Evolutionary conservation across 2,113 vertebrate genomes (phyloP), one percentile per base, ranked within the genome.

Genomic region (Amblyopsis rosae): DNA sequence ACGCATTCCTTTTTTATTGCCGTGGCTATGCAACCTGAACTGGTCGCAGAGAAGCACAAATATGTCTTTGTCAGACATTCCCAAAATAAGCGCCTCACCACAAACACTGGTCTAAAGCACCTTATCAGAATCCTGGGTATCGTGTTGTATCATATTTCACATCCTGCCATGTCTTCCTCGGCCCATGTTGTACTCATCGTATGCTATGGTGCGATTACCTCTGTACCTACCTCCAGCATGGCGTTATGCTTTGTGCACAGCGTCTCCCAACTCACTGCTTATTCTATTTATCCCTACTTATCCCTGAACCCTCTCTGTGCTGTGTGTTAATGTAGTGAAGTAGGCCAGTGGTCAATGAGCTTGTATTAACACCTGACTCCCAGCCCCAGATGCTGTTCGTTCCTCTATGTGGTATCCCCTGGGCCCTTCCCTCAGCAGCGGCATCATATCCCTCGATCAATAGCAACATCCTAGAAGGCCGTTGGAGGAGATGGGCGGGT

Each of bases 311-410:
- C 26, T 41, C 35, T 41, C 75, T 67, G 65, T 67, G 73, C 69
- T 78, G 74, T 80, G 82, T 88, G 85, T 91, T 91, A 89, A 91
- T 91, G 84, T 89, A 87, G 85, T 89, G 86, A 88, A 91, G 87
- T 89, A 82, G 82, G 76, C 69, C 71, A 73, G 77, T 72, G 69
- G 85, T 92, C 91, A 91, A 88, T 90, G 90, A 89, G 85, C 83
- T 87, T 85, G 83, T 90, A 90, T 93, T 92, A 91, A 90, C 91
- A 92, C 88, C 87, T 90, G 91, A 89, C 86, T 91, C 84, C 74
- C 54, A 73, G 72, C 67, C 69, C 67, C 70, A 48, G 85, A 73
- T 85, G 70, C 67, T 86, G 87, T 91, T 87, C 87, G 83, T 85
- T 88, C 77, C 78, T 83, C 70, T 59, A 57, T 65, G 77, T 64